Evolutionary conservation across 2,888 invertebrate species (phyloP).

Genomic region (Philereme transversata): DNA sequence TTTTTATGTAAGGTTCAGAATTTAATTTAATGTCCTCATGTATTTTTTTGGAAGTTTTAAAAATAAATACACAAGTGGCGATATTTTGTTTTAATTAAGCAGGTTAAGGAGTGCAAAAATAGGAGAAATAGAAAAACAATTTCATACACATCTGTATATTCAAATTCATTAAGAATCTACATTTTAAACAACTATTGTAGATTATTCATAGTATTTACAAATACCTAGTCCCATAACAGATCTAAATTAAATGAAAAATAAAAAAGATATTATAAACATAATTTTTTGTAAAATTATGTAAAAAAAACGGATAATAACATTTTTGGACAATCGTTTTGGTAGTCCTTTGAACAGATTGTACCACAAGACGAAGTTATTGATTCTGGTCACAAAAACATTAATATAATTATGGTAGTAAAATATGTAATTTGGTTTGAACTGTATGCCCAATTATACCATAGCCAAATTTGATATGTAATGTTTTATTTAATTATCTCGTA

Average conservation of each 20-base stretch:
- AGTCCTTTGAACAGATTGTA: neutral
- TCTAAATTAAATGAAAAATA: conserved; percentile 38
- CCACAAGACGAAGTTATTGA: neutral
- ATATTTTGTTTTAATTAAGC: conserved; percentile 8
- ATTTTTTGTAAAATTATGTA: conserved; percentile 21
- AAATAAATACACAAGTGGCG: conserved; percentile 16
- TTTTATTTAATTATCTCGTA: too few species aligned
- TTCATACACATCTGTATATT: conserved; percentile 26
- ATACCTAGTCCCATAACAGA: conserved; percentile 49
- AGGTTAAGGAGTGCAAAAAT: too few species aligned
- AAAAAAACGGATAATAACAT: conserved; percentile 24
- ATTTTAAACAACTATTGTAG: conserved; percentile 38
- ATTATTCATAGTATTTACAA: conserved; percentile 55
- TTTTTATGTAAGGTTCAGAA: conserved; percentile 42
- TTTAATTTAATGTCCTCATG: conserved; percentile 26
- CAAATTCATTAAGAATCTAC: conserved; percentile 27
- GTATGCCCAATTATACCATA: too few species aligned
- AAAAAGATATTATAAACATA: conserved; percentile 24
- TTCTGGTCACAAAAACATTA: neutral
- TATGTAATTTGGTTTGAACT: too few species aligned
- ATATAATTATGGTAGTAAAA: too few species aligned
- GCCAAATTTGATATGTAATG: too few species aligned
- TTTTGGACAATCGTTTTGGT: conserved; percentile 21
- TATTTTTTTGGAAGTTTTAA: conserved; percentile 16
- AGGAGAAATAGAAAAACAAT: conserved; percentile 11